Base-by-base conservation (phyloP, 1,140 invertebrate species). In the Zelostemma sp. region DNA sequence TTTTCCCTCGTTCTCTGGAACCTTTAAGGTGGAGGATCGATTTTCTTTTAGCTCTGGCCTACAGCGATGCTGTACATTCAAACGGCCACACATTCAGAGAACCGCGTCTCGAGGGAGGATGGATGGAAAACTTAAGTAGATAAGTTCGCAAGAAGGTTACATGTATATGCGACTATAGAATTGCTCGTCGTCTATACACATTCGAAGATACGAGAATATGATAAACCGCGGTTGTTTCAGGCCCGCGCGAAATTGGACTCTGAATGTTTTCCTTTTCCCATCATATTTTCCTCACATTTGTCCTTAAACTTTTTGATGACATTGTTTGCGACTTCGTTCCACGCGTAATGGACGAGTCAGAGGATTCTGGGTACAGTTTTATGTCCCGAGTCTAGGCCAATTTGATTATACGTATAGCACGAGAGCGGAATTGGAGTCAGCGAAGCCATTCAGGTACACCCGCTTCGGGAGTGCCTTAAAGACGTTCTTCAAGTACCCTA, bases 11-110 rank as follows among this genome's bases (percentile, higher is more conserved):
- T 55, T 28, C 11, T 9, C 21, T 25, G 40, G 51, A 60, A 43
- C 41, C 31, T 61, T 54, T 41, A 17, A 31, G 14, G 48, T 47
- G 31, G 18, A 33, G 55, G 40, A 62, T 62, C 58, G 58, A 65
- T 62, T 68, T 64, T 68, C 65, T 65, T 72, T 65, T 58, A 63
- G 16, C 51, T 49, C 48, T 18, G 35, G 60, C 56, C 56, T 72
- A 63, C 21, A 43, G 8, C 48, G 31, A 59, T 47, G 54, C 41
- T 16, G 49, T 55, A 25, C 43, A 41, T 38, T n/a, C 47, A 60
- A 41, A 51, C 31, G 50, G 12, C 12, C 49, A 17, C 33, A 49
- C 47, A 40, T 16, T 49, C 21, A 31, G 6, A 59, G 28, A 49
- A 33, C 19, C 56, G 25, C 15, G 41, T 62, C 43, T 62, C 54